Percentiles rank a stretch among this genome's conserved stretches.
phyloP scores from a whole-genome alignment of 2,113 vertebrate species.

The Forbesichthys papilliferus region DNA sequence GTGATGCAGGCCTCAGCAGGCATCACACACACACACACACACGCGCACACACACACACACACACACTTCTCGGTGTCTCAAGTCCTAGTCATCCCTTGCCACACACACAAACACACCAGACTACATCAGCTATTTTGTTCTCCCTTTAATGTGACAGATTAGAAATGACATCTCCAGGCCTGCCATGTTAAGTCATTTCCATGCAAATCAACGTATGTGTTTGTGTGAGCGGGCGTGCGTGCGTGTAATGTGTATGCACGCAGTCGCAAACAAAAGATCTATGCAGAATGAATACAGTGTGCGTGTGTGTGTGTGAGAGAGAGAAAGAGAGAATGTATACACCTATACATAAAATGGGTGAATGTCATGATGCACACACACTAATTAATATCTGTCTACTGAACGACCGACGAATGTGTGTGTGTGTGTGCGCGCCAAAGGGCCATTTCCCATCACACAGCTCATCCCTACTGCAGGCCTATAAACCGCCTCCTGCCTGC shows the following conservation, averaged over 20 bases:
- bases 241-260: not conserved
- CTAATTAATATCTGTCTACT: constrained; percentile 3
- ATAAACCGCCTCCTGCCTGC: constrained; percentile 73
- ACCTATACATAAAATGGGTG: not conserved
- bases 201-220: constrained; percentile 68
- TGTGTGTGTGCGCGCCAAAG: constrained; percentile 38
- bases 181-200: constrained; percentile 70
- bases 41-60: constrained; percentile 27
- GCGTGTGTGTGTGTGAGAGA: constrained; percentile 7
- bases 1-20: constrained; percentile 63
- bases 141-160: constrained; percentile 74
- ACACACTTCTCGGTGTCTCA: constrained; percentile 55
- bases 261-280: constrained; percentile 53
- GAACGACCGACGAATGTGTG: not conserved
- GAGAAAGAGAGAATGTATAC: constrained; percentile 18
- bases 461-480: constrained; percentile 52
- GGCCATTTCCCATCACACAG: constrained; percentile 52
- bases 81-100: constrained; percentile 58
- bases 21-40: constrained; percentile 46
- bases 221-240: not conserved
- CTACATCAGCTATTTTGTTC: constrained; percentile 69
- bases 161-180: constrained; percentile 75
- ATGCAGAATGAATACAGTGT: not conserved
- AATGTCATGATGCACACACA: not conserved
- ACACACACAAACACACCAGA: constrained; percentile 61